A percentile compares a stretch with the other conserved stretches of the same genome.
Conservation (phyloP, 2,888 invertebrate species). For the Oconnorella tubifera region DNA sequence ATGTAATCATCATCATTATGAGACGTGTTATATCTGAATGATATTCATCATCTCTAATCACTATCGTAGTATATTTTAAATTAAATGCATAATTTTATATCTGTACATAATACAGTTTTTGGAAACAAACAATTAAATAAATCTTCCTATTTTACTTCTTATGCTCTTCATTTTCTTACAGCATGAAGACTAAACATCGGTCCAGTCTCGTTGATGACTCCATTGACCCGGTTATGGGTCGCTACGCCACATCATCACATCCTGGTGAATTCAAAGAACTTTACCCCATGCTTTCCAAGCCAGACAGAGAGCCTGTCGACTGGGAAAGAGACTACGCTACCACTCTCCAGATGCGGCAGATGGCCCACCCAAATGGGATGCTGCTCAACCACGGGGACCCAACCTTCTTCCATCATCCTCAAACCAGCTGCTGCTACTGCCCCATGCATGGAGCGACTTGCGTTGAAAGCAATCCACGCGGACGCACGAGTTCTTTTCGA, state of each 20-base stretch:
- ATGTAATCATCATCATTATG: no score
- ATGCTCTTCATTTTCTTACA: no score
- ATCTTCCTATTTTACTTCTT: no score
- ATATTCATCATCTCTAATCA: no score
- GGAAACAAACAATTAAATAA: no score
- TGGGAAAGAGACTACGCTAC: constrained; percentile 20
- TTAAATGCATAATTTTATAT: no score
- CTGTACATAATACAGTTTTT: no score
- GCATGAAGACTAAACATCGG: not conserved
- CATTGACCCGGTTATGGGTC: not conserved
- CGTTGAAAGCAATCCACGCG: not conserved
- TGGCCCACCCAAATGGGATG: constrained; percentile 13
- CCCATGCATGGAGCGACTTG: not conserved
- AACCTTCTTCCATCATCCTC: constrained; percentile 11
- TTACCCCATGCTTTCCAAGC: constrained; percentile 3
- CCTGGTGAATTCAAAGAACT: not conserved
- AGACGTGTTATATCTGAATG: no score
- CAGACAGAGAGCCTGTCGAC: constrained; percentile 4
- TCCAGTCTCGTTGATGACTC: not conserved
- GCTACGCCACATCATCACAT: not conserved
- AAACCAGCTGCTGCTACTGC: not conserved
- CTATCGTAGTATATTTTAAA: no score
- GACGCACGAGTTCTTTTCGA: not conserved
- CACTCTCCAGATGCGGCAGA: constrained; percentile 24
- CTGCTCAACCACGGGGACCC: constrained; percentile 9